Evolutionary conservation across 1,140 invertebrate species (phyloP).

Genomic region (Pseudomyrmex pallidus): DNA sequence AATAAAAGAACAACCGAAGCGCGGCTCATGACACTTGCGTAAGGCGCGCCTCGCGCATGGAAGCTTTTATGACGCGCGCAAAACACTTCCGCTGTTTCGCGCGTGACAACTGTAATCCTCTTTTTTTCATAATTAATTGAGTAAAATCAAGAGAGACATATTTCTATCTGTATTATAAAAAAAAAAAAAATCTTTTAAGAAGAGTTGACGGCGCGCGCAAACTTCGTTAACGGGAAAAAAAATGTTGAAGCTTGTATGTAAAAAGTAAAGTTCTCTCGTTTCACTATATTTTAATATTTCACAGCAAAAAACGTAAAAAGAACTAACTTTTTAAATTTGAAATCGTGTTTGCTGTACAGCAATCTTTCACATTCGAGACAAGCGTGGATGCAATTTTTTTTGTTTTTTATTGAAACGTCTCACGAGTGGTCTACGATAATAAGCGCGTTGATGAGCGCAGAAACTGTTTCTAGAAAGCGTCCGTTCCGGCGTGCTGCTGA

Average conservation of each 20-base stretch:
- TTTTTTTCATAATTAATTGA: not conserved
- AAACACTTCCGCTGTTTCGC: conserved; percentile 10
- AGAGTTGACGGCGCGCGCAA: too few species aligned
- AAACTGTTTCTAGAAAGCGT: conserved; percentile 5
- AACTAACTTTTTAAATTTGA: too few species aligned
- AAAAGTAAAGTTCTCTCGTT: too few species aligned
- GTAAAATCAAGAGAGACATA: too few species aligned
- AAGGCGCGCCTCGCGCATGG: not conserved
- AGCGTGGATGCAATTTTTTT: not conserved
- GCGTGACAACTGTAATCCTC: not conserved
- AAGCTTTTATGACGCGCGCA: not conserved
- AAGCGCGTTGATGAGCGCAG: conserved; percentile 4
- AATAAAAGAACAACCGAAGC: conserved; percentile 33
- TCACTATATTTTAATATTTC: too few species aligned
- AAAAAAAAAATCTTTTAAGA: too few species aligned
- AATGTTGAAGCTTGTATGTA: too few species aligned
- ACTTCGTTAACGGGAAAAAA: too few species aligned
- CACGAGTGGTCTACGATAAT: not conserved
- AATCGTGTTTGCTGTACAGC: not conserved
- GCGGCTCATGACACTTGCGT: conserved; percentile 30
- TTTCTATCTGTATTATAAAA: too few species aligned
- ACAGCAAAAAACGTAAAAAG: too few species aligned
- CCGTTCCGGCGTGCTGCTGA: conserved; percentile 18
- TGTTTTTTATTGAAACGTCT: not conserved
- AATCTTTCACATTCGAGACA: not conserved